Conservation (phyloP, 1,140 invertebrate species). For the Drosophila biarmipes region DNA sequence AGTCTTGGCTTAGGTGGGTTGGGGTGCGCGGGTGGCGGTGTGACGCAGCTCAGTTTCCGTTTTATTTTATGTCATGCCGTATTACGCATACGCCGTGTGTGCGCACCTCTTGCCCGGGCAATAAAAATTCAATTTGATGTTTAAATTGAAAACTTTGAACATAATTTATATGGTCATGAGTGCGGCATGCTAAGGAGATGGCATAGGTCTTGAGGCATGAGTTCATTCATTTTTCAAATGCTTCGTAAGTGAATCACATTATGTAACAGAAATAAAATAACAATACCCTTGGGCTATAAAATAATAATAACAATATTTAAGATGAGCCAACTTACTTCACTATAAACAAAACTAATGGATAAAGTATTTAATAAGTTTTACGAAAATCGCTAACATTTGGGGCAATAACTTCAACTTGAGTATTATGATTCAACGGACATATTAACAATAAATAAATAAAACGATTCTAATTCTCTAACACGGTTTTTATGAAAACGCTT, state of each 20-base stretch:
- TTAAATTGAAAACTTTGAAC: slow-evolving; percentile 75
- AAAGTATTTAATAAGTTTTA: no score
- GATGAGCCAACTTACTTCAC: no score
- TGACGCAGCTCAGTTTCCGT: slow-evolving; percentile 15
- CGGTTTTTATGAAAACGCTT: background rate
- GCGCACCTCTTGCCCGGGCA: slow-evolving; percentile 38
- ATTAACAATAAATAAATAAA: no score
- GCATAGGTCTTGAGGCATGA: background rate
- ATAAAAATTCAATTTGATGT: slow-evolving; percentile 79
- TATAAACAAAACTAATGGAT: no score
- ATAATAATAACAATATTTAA: no score
- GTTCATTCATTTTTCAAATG: background rate
- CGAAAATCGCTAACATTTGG: no score
- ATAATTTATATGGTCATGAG: slow-evolving; percentile 49
- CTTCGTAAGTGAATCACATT: background rate
- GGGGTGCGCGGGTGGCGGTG: slow-evolving; percentile 2
- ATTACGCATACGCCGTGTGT: slow-evolving; percentile 65
- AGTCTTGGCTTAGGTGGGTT: slow-evolving; percentile 35
- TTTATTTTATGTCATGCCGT: slow-evolving; percentile 64
- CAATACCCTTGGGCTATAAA: no score
- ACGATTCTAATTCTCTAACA: no score
- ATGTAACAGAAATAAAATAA: no score
- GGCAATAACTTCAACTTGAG: no score
- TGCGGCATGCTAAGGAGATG: slow-evolving; percentile 35
- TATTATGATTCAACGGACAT: no score